Evolutionary conservation across 2,113 vertebrate species (phyloP).

Genomic region (Acanthochromis polyacanthus): DNA sequence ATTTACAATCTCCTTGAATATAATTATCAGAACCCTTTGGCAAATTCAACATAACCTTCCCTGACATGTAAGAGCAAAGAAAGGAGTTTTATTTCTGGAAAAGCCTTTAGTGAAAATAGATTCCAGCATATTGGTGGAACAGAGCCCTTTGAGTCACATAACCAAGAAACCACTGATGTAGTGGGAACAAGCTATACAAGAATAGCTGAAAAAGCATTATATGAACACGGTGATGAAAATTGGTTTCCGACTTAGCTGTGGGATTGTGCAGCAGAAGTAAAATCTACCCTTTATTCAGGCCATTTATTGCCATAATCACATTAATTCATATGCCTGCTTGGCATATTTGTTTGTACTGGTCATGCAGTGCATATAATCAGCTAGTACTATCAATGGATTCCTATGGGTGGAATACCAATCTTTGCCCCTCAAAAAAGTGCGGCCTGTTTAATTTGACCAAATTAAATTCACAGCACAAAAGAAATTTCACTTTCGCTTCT

Average conservation of each 20-base stretch:
- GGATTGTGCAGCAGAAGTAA: slow-evolving; percentile 30
- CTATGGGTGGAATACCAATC: not conserved
- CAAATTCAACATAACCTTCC: not conserved
- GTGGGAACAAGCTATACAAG: slow-evolving; percentile 10
- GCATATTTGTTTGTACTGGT: slow-evolving; percentile 2
- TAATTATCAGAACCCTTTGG: not conserved
- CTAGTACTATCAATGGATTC: slow-evolving; percentile 20
- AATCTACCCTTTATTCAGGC: slow-evolving; percentile 31
- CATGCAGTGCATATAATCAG: slow-evolving; percentile 15
- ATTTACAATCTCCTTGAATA: not conserved
- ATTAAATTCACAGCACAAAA: slow-evolving; percentile 38
- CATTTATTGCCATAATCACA: slow-evolving; percentile 38
- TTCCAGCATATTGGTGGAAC: slow-evolving; percentile 23
- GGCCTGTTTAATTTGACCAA: slow-evolving; percentile 26
- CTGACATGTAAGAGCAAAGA: not conserved
- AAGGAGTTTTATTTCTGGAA: not conserved
- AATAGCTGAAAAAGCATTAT: slow-evolving; percentile 46
- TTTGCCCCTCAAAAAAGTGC: slow-evolving; percentile 9
- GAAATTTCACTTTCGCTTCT: slow-evolving; percentile 50
- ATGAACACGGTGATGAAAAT: slow-evolving; percentile 43
- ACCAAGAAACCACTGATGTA: slow-evolving; percentile 12
- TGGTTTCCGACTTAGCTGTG: slow-evolving; percentile 36
- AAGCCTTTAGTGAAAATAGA: slow-evolving; percentile 10
- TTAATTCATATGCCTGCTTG: slow-evolving; percentile 27
- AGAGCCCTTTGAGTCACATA: slow-evolving; percentile 38